phyloP scores from a whole-genome alignment of 1,140 invertebrate species.

The Euwallacea similis region DNA sequence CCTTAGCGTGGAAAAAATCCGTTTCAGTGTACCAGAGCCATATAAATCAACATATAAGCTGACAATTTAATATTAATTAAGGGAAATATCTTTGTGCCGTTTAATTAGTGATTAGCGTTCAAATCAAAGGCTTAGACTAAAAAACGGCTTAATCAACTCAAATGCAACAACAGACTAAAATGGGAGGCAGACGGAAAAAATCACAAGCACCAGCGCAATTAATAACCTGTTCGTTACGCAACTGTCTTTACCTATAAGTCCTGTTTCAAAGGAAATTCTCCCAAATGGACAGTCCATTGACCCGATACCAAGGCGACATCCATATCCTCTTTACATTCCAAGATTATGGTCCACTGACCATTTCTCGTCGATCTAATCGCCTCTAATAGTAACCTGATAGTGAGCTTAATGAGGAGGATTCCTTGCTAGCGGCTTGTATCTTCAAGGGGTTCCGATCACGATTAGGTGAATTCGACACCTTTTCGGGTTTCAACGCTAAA shows the following conservation, averaged over 20 bases:
- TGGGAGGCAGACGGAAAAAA: conserved; percentile 1
- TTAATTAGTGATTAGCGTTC: conserved; percentile 13
- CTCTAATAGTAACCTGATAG: conserved; percentile 13
- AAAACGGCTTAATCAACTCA: conserved; percentile 6
- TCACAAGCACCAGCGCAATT: neutral
- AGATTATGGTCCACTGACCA: conserved; percentile 10
- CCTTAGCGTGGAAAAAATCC: conserved; percentile 8
- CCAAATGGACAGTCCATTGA: neutral
- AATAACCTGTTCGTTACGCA: conserved; percentile 6
- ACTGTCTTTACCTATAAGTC: neutral
- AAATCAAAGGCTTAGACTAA: conserved; percentile 6
- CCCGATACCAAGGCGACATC: neutral
- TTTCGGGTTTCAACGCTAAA: neutral
- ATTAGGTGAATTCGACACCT: neutral
- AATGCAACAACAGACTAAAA: conserved; percentile 7
- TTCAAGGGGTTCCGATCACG: neutral
- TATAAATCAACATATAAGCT: conserved; percentile 17
- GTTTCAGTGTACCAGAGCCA: conserved; percentile 12
- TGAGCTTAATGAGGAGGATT: neutral
- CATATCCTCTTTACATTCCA: conserved; percentile 10
- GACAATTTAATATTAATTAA: conserved; percentile 23
- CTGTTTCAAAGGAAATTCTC: no score
- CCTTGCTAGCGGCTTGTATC: neutral
- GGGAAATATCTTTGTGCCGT: conserved; percentile 4
- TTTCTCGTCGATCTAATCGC: conserved; percentile 4